Evolutionary conservation across 2,113 vertebrate species (phyloP).

Genomic region (Microtus pennsylvanicus): DNA sequence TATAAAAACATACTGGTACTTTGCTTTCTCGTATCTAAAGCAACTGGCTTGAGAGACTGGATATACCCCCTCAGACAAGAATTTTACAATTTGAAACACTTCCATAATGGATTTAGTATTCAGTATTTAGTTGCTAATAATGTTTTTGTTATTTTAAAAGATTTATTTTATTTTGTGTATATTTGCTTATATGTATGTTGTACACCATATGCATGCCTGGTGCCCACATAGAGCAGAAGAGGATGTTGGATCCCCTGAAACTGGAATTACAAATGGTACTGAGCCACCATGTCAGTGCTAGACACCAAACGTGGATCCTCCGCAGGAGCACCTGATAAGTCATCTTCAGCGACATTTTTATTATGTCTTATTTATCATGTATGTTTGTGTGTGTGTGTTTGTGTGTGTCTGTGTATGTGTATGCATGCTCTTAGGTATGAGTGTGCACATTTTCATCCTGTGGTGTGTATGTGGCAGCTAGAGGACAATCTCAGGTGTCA

Average conservation of each 20-base stretch:
- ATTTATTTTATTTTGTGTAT: background rate
- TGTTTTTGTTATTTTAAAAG: background rate
- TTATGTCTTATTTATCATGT: background rate
- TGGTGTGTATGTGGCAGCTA: background rate
- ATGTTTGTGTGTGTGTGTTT: background rate
- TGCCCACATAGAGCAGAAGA: background rate
- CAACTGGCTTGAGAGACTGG: constrained; percentile 9
- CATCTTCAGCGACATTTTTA: background rate
- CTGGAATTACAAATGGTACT: background rate
- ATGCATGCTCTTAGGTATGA: background rate
- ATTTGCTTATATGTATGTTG: background rate
- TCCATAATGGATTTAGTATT: background rate
- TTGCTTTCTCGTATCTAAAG: constrained; percentile 52
- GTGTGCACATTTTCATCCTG: background rate
- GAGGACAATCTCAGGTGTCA: background rate
- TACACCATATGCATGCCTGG: background rate
- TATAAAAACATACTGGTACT: constrained; percentile 46
- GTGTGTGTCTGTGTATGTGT: background rate
- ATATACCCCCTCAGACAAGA: background rate
- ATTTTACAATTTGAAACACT: constrained; percentile 16
- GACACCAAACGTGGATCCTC: background rate
- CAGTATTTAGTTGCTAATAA: background rate
- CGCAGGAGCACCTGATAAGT: background rate
- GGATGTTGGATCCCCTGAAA: background rate
- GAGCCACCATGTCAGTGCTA: background rate